Percentiles rank a stretch among this genome's conserved stretches.
Conservation (phyloP, 2,113 vertebrate genomes). For the Haliaeetus leucogaster region DNA sequence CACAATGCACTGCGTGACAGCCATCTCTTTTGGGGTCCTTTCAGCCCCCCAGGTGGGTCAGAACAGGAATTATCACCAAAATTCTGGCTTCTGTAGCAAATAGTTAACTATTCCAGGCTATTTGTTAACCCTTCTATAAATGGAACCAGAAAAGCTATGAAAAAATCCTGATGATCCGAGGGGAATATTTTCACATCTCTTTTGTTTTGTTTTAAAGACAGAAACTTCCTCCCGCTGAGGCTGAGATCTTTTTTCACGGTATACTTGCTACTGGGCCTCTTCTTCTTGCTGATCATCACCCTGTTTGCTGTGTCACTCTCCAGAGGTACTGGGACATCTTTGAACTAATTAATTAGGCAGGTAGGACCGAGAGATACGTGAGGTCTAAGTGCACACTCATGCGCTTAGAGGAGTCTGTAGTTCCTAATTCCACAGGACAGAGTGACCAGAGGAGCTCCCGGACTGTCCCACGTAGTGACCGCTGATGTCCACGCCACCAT, state of each 20-base stretch:
- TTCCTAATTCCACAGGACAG: neutral
- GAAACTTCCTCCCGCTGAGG: neutral
- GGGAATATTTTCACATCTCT: neutral
- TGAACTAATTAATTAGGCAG: no score
- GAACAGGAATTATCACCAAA: neutral
- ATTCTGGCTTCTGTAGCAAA: neutral
- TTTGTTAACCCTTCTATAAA: neutral
- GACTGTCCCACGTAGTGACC: rapidly evolving
- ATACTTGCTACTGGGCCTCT: neutral
- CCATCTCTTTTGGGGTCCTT: rapidly evolving
- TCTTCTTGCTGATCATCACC: neutral
- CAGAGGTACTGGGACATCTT: neutral
- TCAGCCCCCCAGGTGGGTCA: neutral
- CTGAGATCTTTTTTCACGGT: neutral
- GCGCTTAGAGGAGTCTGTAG: rapidly evolving
- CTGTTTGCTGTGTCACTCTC: neutral
- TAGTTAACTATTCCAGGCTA: neutral
- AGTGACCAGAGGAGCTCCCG: neutral
- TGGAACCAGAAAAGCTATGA: neutral
- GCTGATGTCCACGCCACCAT: rapidly evolving
- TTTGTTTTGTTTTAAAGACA: neutral
- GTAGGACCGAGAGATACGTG: rapidly evolving
- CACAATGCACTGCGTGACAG: rapidly evolving
- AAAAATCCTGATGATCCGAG: rapidly evolving
- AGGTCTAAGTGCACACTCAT: neutral